A percentile compares a stretch with the other conserved stretches of the same genome.
phyloP scores from a whole-genome alignment of 2,797 vertebrate genomes.

The Sebastes elongatus region DNA sequence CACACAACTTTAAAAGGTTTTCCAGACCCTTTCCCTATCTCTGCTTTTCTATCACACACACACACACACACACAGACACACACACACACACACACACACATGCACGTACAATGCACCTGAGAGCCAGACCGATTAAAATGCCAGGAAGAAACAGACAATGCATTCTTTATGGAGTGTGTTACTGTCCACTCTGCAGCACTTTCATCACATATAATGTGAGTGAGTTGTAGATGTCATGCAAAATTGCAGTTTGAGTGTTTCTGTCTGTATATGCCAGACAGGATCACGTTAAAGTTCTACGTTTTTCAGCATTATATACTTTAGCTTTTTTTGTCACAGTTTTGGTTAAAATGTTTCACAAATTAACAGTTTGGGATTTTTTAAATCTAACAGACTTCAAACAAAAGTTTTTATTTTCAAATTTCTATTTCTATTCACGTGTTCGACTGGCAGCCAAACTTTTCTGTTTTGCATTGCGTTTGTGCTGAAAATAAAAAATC shows the following conservation, averaged over 20 bases:
- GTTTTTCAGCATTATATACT: background rate
- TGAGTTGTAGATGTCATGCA: slow-evolving; percentile 38
- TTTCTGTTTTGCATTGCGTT: background rate
- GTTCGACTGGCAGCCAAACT: background rate
- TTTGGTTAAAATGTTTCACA: slow-evolving; percentile 5
- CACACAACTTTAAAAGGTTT: slow-evolving; percentile 67
- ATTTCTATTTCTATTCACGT: background rate
- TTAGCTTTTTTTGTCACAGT: background rate
- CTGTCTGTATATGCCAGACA: background rate
- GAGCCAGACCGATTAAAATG: slow-evolving; percentile 56
- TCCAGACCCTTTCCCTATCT: slow-evolving; percentile 58
- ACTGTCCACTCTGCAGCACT: slow-evolving; percentile 26
- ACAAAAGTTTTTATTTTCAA: background rate
- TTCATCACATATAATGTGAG: slow-evolving; percentile 32
- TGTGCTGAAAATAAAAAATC: background rate
- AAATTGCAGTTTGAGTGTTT: slow-evolving; percentile 23
- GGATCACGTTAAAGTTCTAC: background rate
- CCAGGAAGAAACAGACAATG: slow-evolving; percentile 54
- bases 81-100: background rate
- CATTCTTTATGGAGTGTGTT: slow-evolving; percentile 54
- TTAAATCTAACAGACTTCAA: background rate
- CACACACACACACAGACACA: background rate
- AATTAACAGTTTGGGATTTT: background rate
- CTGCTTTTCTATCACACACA: slow-evolving; percentile 39
- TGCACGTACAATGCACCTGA: slow-evolving; percentile 40